A percentile compares a stretch with the other conserved stretches of the same genome.
phyloP scores from a whole-genome alignment of 2,113 vertebrate species.

The Penelope pileata region DNA sequence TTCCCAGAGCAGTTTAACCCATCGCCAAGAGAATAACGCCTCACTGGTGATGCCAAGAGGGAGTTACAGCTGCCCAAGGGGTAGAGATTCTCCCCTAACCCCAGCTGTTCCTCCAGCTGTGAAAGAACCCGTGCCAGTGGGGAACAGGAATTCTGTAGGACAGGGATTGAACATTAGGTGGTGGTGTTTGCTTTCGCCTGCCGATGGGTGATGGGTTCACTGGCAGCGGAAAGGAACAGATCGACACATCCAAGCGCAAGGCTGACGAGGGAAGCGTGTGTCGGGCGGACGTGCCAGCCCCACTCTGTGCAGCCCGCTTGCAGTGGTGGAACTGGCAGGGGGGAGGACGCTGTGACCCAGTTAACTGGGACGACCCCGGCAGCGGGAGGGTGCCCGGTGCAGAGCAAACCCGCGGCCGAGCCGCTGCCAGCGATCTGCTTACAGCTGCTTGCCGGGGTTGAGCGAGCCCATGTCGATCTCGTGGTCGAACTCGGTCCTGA shows the following conservation, averaged over 20 bases:
- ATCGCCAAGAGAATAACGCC: background rate
- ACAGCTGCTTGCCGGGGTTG: conserved; percentile 96
- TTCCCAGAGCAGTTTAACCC: background rate
- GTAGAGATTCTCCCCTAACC: background rate
- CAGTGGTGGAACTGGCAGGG: background rate
- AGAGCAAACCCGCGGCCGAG: background rate
- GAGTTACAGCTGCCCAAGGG: background rate
- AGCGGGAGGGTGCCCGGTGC: background rate
- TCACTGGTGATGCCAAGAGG: too few species aligned
- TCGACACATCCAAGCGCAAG: fast-evolving
- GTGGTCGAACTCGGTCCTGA: conserved; percentile 89
- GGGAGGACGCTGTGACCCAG: background rate
- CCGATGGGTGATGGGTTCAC: too few species aligned
- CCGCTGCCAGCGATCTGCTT: conserved; percentile 61
- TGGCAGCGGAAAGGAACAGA: background rate
- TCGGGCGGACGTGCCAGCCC: background rate
- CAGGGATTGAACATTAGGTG: background rate
- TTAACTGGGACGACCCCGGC: conserved; percentile 21
- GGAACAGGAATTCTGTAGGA: background rate
- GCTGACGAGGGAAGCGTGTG: fast-evolving
- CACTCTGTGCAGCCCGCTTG: background rate
- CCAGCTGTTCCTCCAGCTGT: fast-evolving
- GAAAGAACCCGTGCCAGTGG: background rate
- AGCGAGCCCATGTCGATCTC: conserved; percentile 95
- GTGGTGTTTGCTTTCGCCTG: background rate